A percentile compares a stretch with the other conserved stretches of the same genome.
phyloP scores from a whole-genome alignment of 2,797 vertebrate species.

The Phalanger gymnotis region DNA sequence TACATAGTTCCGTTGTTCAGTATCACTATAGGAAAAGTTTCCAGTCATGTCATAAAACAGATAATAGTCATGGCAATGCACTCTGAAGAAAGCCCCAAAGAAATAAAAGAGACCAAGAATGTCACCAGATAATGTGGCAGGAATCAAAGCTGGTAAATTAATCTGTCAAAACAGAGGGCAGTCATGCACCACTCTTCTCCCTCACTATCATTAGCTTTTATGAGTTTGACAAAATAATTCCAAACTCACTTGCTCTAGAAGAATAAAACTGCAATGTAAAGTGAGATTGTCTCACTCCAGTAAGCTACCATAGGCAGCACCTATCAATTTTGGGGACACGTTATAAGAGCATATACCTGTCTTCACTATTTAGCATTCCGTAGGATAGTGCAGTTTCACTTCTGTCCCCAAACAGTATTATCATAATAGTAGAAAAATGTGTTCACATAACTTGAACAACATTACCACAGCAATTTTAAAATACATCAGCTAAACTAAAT shows the following conservation, averaged over 20 bases:
- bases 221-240: background rate
- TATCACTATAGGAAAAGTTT: background rate
- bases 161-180: background rate
- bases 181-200: rapidly evolving
- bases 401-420: background rate
- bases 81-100: background rate
- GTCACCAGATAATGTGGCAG: background rate
- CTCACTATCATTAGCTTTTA: background rate
- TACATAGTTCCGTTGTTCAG: background rate
- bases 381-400: background rate
- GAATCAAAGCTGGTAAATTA: background rate
- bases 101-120: background rate
- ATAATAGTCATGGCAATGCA: background rate
- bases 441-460: background rate
- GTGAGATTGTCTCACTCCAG: background rate
- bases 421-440: background rate
- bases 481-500: background rate
- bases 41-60: background rate
- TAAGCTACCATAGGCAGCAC: rapidly evolving
- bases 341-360: background rate
- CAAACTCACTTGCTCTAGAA: background rate
- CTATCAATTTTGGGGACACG: too few relatives aligned
- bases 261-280: background rate
- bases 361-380: rapidly evolving
- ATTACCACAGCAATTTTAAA: background rate